Evolutionary conservation across 1,140 invertebrate genomes (phyloP), one percentile per base, ranked within the genome.

Genomic region (Trachymyrmex cornetzi): DNA sequence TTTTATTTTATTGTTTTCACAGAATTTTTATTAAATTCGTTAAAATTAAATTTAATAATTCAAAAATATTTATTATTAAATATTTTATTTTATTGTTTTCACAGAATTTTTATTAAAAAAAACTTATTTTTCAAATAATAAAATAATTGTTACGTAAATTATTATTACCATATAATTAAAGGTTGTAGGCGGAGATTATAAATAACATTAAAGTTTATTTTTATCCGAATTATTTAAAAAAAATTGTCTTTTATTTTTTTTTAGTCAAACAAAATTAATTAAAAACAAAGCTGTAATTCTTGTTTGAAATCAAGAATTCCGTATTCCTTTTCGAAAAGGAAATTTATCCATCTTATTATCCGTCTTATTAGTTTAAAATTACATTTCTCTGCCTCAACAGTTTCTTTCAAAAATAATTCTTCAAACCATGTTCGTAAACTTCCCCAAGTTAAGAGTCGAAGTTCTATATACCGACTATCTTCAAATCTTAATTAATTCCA

Each of bases 401-500:
- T 84, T 74, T 44, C 24, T 44, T 84, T 84, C n/a, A 27, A 84
- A 75, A 84, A 84, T 44, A 75, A 50, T 84, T 75, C 27, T 74
- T 74, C 55, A 61, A 84, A 75, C 57, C 57, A 12, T 84, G 69
- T 61, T 84, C 14, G 38, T 75, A 61, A 84, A 84, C 38, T 84
- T 84, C 1, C 3, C 1, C 24, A 34, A 82, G 53, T 61, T 16
- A 84, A 63, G 9, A 84, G 44, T 74, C 69, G 24, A 63, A 63
- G 69, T 57, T 22, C 22, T 57, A 38, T 27, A 71, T 30, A 19
- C 24, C 44, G 30, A 11, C 24, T 61, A 75, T 84, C 55, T 84
- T 59, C 67, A 75, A 84, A 75, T 75, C 69, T 84, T 82, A 82
- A 74, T 82, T 84, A 84, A 75, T 84, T 84, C 38, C 38, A 55